Conservation (phyloP, 2,113 vertebrate genomes). For the Sitta europaea region DNA sequence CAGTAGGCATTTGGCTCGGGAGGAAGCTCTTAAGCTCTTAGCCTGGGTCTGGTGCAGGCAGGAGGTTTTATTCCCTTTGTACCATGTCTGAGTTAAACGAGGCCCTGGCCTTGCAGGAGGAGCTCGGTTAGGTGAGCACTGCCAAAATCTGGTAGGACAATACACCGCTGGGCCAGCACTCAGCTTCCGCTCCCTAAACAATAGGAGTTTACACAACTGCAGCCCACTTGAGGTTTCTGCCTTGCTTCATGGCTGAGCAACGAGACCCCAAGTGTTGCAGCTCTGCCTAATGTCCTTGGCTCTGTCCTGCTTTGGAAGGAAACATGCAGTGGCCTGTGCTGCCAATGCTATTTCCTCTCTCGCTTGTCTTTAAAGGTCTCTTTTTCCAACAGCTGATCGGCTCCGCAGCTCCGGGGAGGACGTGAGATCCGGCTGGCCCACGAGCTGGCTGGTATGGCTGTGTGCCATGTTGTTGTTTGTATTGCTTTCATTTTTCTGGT, state of each 20-base stretch:
- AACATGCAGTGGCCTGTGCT: neutral
- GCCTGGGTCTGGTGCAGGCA: accelerated
- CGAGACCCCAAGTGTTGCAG: conserved; percentile 28
- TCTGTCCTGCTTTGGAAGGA: conserved; percentile 38
- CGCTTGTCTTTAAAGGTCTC: conserved; percentile 40
- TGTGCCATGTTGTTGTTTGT: conserved; percentile 60
- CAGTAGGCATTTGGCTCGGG: neutral
- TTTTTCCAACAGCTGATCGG: conserved; percentile 59
- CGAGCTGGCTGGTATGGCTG: conserved; percentile 38
- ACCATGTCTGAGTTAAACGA: accelerated
- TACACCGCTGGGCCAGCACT: neutral
- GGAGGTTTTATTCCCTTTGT: neutral
- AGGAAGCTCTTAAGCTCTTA: neutral
- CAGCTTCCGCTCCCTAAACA: neutral
- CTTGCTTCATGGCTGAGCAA: neutral
- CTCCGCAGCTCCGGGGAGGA: conserved; percentile 39
- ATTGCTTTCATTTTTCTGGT: conserved; percentile 57
- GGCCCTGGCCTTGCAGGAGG: neutral
- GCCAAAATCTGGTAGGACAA: neutral
- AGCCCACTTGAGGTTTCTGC: conserved; percentile 21
- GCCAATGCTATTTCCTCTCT: conserved; percentile 56
- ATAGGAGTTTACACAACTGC: conserved; percentile 30
- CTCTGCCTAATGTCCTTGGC: conserved; percentile 54
- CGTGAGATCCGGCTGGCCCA: conserved; percentile 63
- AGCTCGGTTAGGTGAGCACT: neutral